Evolutionary conservation across 1,140 invertebrate species (phyloP).

Genomic region (Belonocnema kinseyi): DNA sequence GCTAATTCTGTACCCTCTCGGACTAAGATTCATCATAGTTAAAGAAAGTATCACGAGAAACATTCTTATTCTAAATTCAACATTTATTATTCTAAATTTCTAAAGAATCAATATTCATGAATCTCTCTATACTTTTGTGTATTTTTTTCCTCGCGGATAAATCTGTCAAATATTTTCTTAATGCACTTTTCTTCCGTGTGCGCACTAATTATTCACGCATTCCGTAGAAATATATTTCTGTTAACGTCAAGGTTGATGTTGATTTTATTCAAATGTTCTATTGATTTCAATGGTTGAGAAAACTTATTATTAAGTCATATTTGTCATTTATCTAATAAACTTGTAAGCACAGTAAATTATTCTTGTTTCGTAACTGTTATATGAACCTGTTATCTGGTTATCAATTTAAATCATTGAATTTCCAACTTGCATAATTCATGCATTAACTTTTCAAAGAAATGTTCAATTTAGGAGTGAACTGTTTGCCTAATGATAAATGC

Average conservation of each 20-base stretch:
- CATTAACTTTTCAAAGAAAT: too few relatives aligned
- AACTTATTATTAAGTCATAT: not conserved
- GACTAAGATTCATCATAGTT: not conserved
- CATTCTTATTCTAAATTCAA: not conserved
- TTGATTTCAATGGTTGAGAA: not conserved
- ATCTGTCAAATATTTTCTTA: conserved; percentile 1
- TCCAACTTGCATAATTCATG: too few relatives aligned
- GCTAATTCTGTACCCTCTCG: not conserved
- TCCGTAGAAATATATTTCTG: conserved; percentile 2
- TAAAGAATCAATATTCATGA: conserved; percentile 3
- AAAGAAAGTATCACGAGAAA: too few relatives aligned
- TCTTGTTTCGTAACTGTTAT: conserved; percentile 17
- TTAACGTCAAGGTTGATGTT: not conserved
- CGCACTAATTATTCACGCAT: conserved; percentile 11
- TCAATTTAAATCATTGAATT: not conserved
- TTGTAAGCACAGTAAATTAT: conserved; percentile 8
- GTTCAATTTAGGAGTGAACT: too few relatives aligned
- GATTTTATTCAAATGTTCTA: conserved; percentile 9
- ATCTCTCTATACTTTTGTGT: not conserved
- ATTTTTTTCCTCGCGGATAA: not conserved
- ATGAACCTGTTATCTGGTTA: not conserved
- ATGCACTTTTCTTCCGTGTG: conserved; percentile 9
- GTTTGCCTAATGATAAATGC: too few relatives aligned
- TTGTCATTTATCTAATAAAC: conserved; percentile 7
- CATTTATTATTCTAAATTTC: not conserved